Evolutionary conservation across 2,113 vertebrate species (phyloP).

Genomic region (Echinops telfairi): DNA sequence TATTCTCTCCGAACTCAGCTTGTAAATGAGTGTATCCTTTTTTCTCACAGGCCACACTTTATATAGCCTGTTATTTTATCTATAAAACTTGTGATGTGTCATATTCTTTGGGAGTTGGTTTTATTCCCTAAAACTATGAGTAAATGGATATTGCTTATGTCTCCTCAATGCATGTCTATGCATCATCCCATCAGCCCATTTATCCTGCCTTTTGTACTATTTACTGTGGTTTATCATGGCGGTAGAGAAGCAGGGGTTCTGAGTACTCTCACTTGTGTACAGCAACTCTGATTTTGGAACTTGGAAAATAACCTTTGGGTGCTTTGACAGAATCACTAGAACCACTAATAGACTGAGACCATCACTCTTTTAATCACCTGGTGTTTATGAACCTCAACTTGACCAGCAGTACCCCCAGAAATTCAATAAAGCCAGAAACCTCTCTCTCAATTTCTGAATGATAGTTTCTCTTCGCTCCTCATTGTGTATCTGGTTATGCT

Average conservation of each 20-base stretch:
- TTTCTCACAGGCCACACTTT: too few species aligned
- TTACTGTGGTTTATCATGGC: background rate
- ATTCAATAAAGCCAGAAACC: background rate
- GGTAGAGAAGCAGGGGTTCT: background rate
- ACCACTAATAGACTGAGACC: background rate
- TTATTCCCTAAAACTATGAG: too few species aligned
- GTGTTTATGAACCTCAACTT: background rate
- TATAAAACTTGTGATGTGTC: too few species aligned
- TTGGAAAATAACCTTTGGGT: background rate
- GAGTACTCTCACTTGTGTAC: background rate
- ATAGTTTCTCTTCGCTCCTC: background rate
- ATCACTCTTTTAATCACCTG: background rate
- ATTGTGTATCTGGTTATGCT: background rate
- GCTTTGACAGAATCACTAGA: background rate
- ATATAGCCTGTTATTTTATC: too few species aligned
- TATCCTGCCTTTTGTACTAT: background rate
- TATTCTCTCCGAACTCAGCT: too few species aligned
- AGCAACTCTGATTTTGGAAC: background rate
- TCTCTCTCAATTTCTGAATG: background rate
- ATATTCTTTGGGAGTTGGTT: too few species aligned
- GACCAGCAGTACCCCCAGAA: background rate
- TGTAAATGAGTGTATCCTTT: too few species aligned
- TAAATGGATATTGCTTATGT: background rate
- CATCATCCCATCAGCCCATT: accelerated
- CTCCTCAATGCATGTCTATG: background rate